These are phyloP conservation scores for Aphelocoma coerulescens DNA, from an alignment of 2,113 vertebrate species.

Conservation along the genomic window DNA sequence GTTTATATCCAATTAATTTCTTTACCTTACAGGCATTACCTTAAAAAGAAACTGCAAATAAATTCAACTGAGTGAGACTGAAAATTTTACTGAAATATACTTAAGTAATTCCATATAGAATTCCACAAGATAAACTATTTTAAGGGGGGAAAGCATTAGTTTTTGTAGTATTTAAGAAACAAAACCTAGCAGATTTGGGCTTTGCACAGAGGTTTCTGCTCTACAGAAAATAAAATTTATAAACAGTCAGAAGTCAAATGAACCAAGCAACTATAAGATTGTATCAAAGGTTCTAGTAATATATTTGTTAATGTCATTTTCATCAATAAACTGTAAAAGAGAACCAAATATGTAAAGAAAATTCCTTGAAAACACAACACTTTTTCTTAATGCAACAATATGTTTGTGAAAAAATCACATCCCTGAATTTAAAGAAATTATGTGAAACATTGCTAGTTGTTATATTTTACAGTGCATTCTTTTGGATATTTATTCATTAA, in stretches of 20 bases:
- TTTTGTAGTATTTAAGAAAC: background rate
- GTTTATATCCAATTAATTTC: background rate
- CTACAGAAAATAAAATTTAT: background rate
- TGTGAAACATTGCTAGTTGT: accelerated
- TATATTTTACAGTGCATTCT: background rate
- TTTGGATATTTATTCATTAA: background rate
- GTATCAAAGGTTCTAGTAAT: background rate
- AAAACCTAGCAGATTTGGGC: background rate
- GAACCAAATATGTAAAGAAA: background rate
- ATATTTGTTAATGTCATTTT: background rate
- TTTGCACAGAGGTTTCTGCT: background rate
- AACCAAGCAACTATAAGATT: background rate
- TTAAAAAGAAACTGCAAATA: background rate
- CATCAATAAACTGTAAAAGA: background rate
- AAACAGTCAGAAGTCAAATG: background rate
- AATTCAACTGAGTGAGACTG: background rate
- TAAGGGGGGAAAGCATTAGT: background rate
- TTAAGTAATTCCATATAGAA: background rate
- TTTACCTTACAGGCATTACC: background rate
- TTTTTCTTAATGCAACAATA: background rate
- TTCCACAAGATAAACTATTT: background rate
- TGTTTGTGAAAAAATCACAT: background rate
- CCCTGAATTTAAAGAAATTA: background rate
- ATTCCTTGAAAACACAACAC: background rate
- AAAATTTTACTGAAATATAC: background rate